Evolutionary conservation across 2,888 invertebrate species (phyloP).

Genomic region (Exocentrus adspersus): DNA sequence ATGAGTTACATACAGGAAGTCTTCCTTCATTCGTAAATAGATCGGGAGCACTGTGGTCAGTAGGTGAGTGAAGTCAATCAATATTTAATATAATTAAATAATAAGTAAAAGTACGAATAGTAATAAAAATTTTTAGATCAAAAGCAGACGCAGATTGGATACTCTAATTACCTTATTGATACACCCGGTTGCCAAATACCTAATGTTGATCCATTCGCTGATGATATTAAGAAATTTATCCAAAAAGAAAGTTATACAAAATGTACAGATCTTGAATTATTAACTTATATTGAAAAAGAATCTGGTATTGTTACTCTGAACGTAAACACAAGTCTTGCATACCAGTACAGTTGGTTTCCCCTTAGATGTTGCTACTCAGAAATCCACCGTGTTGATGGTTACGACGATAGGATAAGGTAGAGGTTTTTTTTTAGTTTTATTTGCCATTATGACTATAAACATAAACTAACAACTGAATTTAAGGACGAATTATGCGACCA

Average conservation of each 20-base stretch:
- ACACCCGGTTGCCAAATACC: slow-evolving; percentile 51
- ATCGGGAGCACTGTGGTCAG: too few species aligned
- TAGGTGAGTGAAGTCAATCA: too few species aligned
- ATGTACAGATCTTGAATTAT: slow-evolving; percentile 46
- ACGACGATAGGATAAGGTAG: slow-evolving; percentile 48
- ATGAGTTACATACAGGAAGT: too few species aligned
- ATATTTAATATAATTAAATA: too few species aligned
- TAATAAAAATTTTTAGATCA: too few species aligned
- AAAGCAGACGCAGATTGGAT: too few species aligned
- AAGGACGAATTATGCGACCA: too few species aligned
- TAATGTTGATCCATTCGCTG: slow-evolving; percentile 49
- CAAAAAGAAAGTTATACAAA: slow-evolving; percentile 42
- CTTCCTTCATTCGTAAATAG: too few species aligned
- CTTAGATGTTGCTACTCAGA: slow-evolving; percentile 54
- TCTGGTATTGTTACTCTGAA: slow-evolving; percentile 42
- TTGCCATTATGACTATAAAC: too few species aligned
- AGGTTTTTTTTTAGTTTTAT: too few species aligned
- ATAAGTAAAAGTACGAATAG: too few species aligned
- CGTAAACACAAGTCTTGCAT: slow-evolving; percentile 43
- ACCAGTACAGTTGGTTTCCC: slow-evolving; percentile 47
- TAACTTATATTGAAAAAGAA: slow-evolving; percentile 49
- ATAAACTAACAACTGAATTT: too few species aligned
- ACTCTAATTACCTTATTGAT: slow-evolving; percentile 49
- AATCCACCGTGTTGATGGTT: slow-evolving; percentile 35
- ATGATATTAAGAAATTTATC: slow-evolving; percentile 48